Conservation (phyloP, 2,797 vertebrate genomes). For the Lepilemur septentrionalis region DNA sequence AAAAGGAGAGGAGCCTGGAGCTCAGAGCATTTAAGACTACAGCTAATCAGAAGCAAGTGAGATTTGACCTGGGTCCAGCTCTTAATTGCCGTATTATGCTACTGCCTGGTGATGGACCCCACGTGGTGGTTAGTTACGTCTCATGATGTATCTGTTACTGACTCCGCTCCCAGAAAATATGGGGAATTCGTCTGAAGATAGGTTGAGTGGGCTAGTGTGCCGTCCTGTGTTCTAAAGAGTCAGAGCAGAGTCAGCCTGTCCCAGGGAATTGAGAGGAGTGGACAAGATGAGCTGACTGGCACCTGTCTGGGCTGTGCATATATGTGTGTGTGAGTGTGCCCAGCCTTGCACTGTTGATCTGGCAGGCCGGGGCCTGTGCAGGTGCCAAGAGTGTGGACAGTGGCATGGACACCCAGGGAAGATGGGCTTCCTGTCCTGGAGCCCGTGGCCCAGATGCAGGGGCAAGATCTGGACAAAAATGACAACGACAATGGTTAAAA, state of each 20-base stretch:
- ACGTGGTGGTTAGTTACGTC: neutral
- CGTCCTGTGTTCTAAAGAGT: neutral
- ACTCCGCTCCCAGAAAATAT: neutral
- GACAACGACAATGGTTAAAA: neutral
- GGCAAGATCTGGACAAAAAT: neutral
- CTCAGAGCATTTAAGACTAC: neutral
- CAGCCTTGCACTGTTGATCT: neutral
- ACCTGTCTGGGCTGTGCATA: accelerated
- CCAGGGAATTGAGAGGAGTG: neutral
- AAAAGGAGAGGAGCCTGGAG: neutral
- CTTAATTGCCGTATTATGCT: neutral
- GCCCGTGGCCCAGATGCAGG: neutral
- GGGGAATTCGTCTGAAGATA: neutral
- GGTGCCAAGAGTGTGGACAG: neutral
- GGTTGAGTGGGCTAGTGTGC: neutral
- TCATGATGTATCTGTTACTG: neutral
- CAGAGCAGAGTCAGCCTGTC: neutral
- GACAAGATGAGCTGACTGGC: neutral
- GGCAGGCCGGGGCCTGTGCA: neutral
- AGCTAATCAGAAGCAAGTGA: neutral
- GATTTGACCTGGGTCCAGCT: neutral
- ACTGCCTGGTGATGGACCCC: neutral
- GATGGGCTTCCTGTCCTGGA: neutral
- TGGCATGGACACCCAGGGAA: neutral
- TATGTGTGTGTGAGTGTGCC: accelerated